Conservation (phyloP, 2,888 invertebrate species). For the Tolmerus cingulatus region DNA sequence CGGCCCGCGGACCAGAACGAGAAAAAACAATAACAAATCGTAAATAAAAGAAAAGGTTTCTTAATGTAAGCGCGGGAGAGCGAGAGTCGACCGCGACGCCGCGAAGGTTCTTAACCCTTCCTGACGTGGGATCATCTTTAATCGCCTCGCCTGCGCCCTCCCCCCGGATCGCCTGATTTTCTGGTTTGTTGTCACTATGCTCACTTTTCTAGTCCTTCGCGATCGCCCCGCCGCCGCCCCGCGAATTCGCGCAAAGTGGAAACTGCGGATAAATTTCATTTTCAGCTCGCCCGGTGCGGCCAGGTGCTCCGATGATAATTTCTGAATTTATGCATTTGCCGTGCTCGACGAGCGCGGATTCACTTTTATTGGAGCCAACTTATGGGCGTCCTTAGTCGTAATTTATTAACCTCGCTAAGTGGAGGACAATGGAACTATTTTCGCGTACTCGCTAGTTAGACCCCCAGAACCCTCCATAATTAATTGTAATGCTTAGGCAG, state of each 20-base stretch:
- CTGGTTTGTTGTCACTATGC: slow-evolving; percentile 8
- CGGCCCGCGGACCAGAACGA: background rate
- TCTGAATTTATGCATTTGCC: slow-evolving; percentile 7
- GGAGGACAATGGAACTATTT: background rate
- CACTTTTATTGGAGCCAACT: background rate
- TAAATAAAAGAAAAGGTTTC: slow-evolving; percentile 31
- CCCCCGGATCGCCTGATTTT: slow-evolving; percentile 5
- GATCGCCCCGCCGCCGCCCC: background rate
- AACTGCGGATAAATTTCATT: background rate
- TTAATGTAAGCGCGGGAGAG: slow-evolving; percentile 5
- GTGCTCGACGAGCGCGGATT: background rate
- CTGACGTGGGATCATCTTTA: slow-evolving; percentile 17
- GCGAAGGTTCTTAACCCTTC: slow-evolving; percentile 35
- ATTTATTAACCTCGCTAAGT: background rate
- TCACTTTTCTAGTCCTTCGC: slow-evolving; percentile 3
- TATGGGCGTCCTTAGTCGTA: background rate
- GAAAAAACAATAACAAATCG: slow-evolving; percentile 40
- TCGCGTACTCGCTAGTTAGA: background rate
- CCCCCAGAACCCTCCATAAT: background rate
- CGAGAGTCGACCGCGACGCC: background rate
- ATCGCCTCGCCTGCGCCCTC: background rate
- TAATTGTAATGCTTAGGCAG: too few species aligned
- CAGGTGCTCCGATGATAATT: slow-evolving; percentile 13
- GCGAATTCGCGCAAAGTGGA: background rate
- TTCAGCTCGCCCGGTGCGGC: background rate